These are phyloP conservation scores for Ferdinandea cuprea DNA, from an alignment of 2,888 invertebrate species.

Conservation along the genomic window DNA sequence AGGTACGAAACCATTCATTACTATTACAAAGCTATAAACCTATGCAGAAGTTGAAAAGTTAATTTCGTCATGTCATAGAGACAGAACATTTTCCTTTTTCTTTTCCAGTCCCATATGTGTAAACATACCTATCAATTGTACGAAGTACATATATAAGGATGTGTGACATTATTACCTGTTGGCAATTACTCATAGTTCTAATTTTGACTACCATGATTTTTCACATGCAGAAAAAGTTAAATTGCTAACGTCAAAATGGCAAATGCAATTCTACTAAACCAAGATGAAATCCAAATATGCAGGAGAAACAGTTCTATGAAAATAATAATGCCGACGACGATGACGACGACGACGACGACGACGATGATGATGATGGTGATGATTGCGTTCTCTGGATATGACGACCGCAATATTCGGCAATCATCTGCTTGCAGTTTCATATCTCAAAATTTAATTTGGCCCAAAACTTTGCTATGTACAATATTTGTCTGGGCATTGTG, in stretches of 20 bases:
- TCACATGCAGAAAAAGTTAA: slow-evolving; percentile 56
- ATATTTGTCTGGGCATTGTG: slow-evolving; percentile 55
- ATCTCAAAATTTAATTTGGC: slow-evolving; percentile 63
- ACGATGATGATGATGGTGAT: not conserved
- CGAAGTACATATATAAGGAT: too few relatives aligned
- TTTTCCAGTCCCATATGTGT: too few relatives aligned
- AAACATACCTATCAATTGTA: too few relatives aligned
- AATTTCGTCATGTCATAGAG: too few relatives aligned
- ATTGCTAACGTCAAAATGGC: slow-evolving; percentile 47
- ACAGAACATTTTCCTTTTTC: too few relatives aligned
- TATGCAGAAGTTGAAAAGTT: too few relatives aligned
- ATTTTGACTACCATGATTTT: slow-evolving; percentile 39
- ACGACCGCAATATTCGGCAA: slow-evolving; percentile 63
- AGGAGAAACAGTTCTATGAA: not conserved
- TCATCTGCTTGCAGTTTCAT: slow-evolving; percentile 66
- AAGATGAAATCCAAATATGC: slow-evolving; percentile 9
- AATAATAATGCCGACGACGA: not conserved
- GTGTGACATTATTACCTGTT: slow-evolving; percentile 30
- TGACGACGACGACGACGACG: not conserved
- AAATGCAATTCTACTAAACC: not conserved
- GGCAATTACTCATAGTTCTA: slow-evolving; percentile 27
- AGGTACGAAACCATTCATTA: too few relatives aligned
- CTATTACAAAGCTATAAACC: too few relatives aligned
- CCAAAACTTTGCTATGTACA: slow-evolving; percentile 49
- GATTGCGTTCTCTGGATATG: slow-evolving; percentile 48